A percentile compares a stretch with the other conserved stretches of the same genome.
Evolutionary conservation across 2,797 vertebrate species (phyloP).

Genomic region (Presbytis comata): DNA sequence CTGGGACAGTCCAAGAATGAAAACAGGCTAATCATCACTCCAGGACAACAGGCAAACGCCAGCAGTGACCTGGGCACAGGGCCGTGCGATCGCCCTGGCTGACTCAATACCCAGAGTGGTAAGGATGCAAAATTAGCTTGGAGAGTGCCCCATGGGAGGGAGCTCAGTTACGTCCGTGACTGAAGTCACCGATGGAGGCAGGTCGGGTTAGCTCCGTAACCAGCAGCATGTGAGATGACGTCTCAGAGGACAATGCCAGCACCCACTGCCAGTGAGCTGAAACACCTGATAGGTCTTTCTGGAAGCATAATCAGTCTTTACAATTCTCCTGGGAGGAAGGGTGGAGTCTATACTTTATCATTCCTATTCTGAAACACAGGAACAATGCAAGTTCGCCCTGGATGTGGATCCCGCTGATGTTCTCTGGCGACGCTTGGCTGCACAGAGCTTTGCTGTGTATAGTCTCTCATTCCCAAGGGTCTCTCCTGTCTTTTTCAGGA

Average conservation of each 20-base stretch:
- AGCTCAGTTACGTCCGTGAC: background rate
- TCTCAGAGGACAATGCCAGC: background rate
- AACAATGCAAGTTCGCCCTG: background rate
- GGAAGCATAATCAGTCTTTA: background rate
- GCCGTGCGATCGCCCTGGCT: background rate
- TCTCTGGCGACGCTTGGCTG: background rate
- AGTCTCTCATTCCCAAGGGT: background rate
- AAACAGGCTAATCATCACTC: background rate
- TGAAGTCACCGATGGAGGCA: background rate
- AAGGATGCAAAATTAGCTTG: background rate
- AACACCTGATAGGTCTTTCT: background rate
- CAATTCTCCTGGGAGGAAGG: background rate
- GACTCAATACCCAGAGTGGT: background rate
- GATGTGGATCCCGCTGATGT: background rate
- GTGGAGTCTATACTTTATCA: background rate
- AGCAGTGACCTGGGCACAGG: background rate
- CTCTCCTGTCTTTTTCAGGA: background rate
- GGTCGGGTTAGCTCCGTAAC: too few species aligned
- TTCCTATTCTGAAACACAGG: background rate
- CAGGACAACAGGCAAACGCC: background rate
- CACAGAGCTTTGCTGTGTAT: accelerated
- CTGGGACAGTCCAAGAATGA: background rate
- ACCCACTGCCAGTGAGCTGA: background rate
- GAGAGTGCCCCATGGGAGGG: background rate
- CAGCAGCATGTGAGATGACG: accelerated